These are phyloP conservation scores for Protobothrops flavoviridis DNA, from an alignment of 2,113 vertebrate species.

Conservation along the genomic window DNA sequence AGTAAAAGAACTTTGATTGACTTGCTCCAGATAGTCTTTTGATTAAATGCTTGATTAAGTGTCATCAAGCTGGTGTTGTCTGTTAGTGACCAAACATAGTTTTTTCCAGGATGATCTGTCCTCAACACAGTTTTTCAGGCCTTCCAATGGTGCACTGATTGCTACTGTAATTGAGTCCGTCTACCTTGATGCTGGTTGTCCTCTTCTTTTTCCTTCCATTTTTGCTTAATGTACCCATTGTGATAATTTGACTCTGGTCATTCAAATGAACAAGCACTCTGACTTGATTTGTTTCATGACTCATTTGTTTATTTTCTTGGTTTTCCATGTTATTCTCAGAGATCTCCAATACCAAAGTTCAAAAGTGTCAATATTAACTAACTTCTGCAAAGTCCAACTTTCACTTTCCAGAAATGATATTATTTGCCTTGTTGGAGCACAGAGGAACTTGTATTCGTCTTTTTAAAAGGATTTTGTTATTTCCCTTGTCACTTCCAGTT, in stretches of 20 bases:
- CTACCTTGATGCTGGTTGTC: not conserved
- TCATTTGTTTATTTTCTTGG: not conserved
- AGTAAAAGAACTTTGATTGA: not conserved
- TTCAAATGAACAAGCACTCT: not conserved
- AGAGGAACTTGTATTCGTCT: not conserved
- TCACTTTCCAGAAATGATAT: not conserved
- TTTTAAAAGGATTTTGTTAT: not conserved
- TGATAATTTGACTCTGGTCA: not conserved
- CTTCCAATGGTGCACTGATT: not conserved
- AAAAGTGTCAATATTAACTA: not conserved
- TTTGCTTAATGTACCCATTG: not conserved
- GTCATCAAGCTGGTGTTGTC: not conserved
- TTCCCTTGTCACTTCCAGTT: not conserved
- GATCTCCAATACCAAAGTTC: not conserved
- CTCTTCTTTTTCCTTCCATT: not conserved
- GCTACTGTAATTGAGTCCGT: not conserved
- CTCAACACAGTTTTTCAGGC: not conserved
- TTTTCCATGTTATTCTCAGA: not conserved
- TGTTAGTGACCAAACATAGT: not conserved
- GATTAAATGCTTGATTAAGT: not conserved
- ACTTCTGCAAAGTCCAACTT: not conserved
- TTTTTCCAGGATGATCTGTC: not conserved
- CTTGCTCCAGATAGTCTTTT: not conserved
- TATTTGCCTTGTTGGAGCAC: not conserved
- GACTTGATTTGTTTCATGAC: not conserved